phyloP scores from a whole-genome alignment of 2,113 vertebrate genomes.

The Platichthys flesus region DNA sequence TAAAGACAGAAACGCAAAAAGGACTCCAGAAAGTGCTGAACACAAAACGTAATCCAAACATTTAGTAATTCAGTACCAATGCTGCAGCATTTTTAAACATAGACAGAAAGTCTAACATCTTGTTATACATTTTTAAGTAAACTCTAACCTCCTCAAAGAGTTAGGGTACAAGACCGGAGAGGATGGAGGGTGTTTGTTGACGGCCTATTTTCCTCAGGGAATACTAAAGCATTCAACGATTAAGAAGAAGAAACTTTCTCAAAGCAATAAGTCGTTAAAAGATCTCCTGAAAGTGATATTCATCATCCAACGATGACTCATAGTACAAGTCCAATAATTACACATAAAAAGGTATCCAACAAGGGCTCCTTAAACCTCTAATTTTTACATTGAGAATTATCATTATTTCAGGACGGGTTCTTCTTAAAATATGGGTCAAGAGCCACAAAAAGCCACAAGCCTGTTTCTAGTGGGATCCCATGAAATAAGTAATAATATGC shows the following conservation, averaged over 20 bases:
- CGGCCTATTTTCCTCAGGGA: too few relatives aligned
- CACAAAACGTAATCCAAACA: neutral
- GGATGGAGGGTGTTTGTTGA: too few relatives aligned
- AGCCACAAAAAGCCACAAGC: slow-evolving; percentile 42
- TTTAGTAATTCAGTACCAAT: neutral
- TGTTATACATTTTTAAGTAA: neutral
- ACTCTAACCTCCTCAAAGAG: neutral
- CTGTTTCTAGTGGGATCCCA: slow-evolving; percentile 61
- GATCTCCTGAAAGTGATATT: neutral
- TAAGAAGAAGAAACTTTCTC: neutral
- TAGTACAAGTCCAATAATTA: neutral
- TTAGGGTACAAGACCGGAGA: too few relatives aligned
- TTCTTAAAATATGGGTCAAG: slow-evolving; percentile 49
- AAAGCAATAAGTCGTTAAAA: slow-evolving; percentile 4
- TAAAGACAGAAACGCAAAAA: neutral
- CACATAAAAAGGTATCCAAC: slow-evolving; percentile 20
- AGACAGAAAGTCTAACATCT: neutral
- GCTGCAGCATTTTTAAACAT: neutral
- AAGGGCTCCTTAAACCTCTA: slow-evolving; percentile 21
- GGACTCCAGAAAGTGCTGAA: neutral
- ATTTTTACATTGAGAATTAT: slow-evolving; percentile 43
- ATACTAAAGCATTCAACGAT: too few relatives aligned
- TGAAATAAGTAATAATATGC: slow-evolving; percentile 66
- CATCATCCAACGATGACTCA: slow-evolving; percentile 26
- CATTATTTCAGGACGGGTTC: slow-evolving; percentile 33